phyloP scores from a whole-genome alignment of 2,797 vertebrate species.

The Syncerus caffer region DNA sequence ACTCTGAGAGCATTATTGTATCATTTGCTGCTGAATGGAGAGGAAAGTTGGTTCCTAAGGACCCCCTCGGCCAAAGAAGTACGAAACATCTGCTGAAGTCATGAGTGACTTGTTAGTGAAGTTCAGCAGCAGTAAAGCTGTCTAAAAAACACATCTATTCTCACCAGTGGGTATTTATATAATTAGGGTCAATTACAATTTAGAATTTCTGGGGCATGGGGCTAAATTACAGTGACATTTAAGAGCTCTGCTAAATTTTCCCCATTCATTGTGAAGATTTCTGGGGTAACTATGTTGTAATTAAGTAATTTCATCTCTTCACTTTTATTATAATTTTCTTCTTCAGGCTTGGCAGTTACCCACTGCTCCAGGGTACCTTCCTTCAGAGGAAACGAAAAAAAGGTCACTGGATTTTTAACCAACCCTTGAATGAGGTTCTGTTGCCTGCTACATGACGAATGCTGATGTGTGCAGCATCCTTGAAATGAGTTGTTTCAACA shows the following conservation, averaged over 20 bases:
- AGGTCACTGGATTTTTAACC: neutral
- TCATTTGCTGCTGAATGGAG: constrained; percentile 60
- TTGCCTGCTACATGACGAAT: constrained; percentile 59
- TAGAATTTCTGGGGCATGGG: constrained; percentile 37
- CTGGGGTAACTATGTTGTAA: constrained; percentile 4
- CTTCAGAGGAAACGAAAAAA: neutral
- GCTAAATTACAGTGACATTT: constrained; percentile 56
- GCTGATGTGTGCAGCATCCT: constrained; percentile 41
- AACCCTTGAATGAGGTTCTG: neutral
- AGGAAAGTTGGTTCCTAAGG: constrained; percentile 53
- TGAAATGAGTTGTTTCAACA: constrained; percentile 66
- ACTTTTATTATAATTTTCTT: constrained; percentile 55
- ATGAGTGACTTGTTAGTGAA: neutral
- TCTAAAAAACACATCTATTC: neutral
- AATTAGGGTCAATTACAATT: constrained; percentile 64
- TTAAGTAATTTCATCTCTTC: constrained; percentile 56
- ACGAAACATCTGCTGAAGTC: constrained; percentile 59
- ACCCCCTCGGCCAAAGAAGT: constrained; percentile 37
- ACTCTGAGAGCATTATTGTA: constrained; percentile 22
- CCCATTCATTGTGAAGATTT: constrained; percentile 41
- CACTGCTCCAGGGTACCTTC: neutral
- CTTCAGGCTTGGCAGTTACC: constrained; percentile 55
- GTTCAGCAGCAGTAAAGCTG: neutral
- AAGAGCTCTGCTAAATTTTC: constrained; percentile 54
- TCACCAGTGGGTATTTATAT: constrained; percentile 47